Percentiles rank a stretch among this genome's conserved stretches.
Evolutionary conservation across 2,797 vertebrate genomes (phyloP).

Genomic region (Poeciliopsis gracilis): DNA sequence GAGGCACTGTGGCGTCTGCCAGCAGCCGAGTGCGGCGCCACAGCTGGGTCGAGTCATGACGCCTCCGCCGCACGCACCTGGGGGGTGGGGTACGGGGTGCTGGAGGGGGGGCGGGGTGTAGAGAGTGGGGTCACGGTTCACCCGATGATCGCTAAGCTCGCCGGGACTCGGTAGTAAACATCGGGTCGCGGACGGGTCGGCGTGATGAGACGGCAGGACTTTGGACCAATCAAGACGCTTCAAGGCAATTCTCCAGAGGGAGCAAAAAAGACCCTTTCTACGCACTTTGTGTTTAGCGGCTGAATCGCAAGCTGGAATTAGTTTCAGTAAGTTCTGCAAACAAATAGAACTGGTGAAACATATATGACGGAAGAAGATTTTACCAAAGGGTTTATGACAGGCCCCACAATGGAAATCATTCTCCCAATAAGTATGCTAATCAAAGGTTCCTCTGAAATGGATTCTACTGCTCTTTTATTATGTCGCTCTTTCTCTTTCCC

Average conservation of each 20-base stretch:
- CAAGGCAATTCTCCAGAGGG: neutral
- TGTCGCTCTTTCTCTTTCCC: conserved; percentile 54
- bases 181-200: conserved; percentile 42
- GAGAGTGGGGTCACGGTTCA: conserved; percentile 9
- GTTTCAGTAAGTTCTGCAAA: conserved; percentile 40
- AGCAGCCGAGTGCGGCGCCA: conserved; percentile 58
- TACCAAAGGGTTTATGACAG: conserved; percentile 49
- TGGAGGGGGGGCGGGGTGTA: conserved; percentile 5
- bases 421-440: conserved; percentile 69
- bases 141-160: neutral
- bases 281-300: conserved; percentile 15
- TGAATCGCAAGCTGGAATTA: conserved; percentile 39
- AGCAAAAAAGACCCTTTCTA: neutral
- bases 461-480: conserved; percentile 68
- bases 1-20: conserved; percentile 68
- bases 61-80: conserved; percentile 41
- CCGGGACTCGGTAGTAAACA: conserved; percentile 37
- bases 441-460: conserved; percentile 64
- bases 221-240: conserved; percentile 15
- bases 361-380: conserved; percentile 36
- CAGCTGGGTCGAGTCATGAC: conserved; percentile 58
- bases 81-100: conserved; percentile 3
- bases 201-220: conserved; percentile 32
- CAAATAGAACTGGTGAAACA: conserved; percentile 11
- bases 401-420: conserved; percentile 54